A percentile compares a stretch with the other conserved stretches of the same genome.
These are phyloP conservation scores for Gallinago solitaria DNA, from an alignment of 2,797 vertebrate genomes.

Conservation along the genomic window DNA sequence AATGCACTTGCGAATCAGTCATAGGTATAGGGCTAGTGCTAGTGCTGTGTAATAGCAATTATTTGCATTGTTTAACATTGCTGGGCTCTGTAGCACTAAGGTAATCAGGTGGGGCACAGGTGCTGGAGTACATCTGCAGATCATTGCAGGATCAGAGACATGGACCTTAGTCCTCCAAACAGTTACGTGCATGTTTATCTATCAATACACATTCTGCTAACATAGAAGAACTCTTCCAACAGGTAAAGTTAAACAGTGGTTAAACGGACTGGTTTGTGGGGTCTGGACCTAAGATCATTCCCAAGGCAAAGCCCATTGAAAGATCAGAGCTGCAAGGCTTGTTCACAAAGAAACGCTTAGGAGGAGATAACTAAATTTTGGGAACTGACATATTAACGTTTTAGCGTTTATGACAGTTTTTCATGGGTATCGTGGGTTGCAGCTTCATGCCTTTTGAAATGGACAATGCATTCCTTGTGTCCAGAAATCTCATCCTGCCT, in stretches of 20 bases:
- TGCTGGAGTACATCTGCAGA: neutral
- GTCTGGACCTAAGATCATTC: neutral
- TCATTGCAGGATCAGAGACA: neutral
- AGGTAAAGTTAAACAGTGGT: neutral
- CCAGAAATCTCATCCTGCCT: neutral
- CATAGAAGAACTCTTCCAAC: neutral
- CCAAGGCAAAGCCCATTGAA: neutral
- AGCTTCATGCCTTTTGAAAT: neutral
- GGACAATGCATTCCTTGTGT: neutral
- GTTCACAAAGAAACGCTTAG: neutral
- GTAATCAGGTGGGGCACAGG: neutral
- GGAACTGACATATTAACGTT: neutral
- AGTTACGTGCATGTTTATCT: neutral
- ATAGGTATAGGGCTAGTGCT: neutral
- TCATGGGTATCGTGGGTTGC: neutral
- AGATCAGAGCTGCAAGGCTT: neutral
- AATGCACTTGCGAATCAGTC: slow-evolving; percentile 24
- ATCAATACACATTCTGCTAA: neutral
- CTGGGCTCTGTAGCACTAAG: neutral
- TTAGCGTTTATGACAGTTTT: neutral
- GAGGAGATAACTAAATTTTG: neutral
- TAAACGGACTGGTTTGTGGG: neutral
- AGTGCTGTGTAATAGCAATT: slow-evolving; percentile 1
- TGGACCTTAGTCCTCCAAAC: neutral
- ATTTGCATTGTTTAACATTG: neutral